A percentile compares a stretch with the other conserved stretches of the same genome.
Evolutionary conservation across 2,113 vertebrate species (phyloP).

Genomic region (Tragelaphus imberbis): DNA sequence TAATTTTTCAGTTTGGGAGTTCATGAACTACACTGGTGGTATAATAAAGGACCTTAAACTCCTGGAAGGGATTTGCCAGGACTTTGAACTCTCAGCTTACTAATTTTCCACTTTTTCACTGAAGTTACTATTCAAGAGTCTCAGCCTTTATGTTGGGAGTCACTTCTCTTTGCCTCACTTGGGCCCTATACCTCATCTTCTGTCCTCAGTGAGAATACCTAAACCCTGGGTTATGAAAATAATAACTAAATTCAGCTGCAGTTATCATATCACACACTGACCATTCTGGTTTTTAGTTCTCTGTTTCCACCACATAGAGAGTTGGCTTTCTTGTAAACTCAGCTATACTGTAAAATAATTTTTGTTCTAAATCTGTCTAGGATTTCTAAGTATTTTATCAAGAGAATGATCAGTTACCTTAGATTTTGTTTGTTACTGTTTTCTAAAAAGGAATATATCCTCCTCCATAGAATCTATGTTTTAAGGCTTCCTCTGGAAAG

Average conservation of each 20-base stretch:
- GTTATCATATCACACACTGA: background rate
- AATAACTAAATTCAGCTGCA: background rate
- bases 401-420: background rate
- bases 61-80: background rate
- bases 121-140: background rate
- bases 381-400: background rate
- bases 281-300: background rate
- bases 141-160: background rate
- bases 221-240: background rate
- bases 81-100: background rate
- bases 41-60: background rate
- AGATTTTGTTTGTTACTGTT: background rate
- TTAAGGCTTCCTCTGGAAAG: background rate
- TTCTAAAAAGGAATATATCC: background rate
- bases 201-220: background rate
- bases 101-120: background rate
- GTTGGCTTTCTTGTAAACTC: background rate
- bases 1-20: background rate
- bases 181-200: background rate
- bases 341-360: background rate
- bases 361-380: background rate
- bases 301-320: background rate
- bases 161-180: background rate
- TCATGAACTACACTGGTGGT: background rate
- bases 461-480: background rate